phyloP scores from a whole-genome alignment of 1,140 invertebrate species.

The Sycophaga agraensis region DNA sequence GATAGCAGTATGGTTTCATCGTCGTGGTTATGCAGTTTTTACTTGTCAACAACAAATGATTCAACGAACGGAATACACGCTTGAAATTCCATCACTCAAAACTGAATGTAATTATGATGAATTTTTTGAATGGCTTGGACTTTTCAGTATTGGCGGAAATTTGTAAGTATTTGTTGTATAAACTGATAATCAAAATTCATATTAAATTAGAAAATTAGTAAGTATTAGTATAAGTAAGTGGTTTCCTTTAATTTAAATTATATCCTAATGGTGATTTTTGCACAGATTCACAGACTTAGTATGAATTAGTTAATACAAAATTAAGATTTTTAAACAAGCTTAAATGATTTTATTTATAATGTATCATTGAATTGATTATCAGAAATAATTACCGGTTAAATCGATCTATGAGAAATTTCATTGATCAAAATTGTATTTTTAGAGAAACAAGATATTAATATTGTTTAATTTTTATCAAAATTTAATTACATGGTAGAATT shows the following conservation, averaged over 20 bases:
- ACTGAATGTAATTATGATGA: conserved; percentile 39
- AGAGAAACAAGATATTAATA: background rate
- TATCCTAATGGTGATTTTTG: no score
- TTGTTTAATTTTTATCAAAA: background rate
- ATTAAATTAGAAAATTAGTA: no score
- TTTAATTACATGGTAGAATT: no score
- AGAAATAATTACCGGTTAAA: no score
- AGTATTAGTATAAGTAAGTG: no score
- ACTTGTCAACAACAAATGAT: conserved; percentile 51
- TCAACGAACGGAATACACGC: conserved; percentile 42
- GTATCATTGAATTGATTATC: no score
- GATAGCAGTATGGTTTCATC: conserved; percentile 61
- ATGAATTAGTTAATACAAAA: no score
- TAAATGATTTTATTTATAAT: background rate
- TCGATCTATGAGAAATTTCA: no score
- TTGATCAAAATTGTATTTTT: conserved; percentile 3
- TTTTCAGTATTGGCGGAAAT: conserved; percentile 54
- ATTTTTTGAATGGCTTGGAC: conserved; percentile 62
- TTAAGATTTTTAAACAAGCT: no score
- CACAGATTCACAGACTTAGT: no score
- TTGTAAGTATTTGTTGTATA: conserved; percentile 43
- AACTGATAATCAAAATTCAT: background rate
- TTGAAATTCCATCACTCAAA: conserved; percentile 48
- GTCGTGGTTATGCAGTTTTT: conserved; percentile 51
- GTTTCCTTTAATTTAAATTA: no score